These are phyloP conservation scores for Serripes groenlandicus DNA, from an alignment of 2,888 invertebrate species.

Conservation along the genomic window DNA sequence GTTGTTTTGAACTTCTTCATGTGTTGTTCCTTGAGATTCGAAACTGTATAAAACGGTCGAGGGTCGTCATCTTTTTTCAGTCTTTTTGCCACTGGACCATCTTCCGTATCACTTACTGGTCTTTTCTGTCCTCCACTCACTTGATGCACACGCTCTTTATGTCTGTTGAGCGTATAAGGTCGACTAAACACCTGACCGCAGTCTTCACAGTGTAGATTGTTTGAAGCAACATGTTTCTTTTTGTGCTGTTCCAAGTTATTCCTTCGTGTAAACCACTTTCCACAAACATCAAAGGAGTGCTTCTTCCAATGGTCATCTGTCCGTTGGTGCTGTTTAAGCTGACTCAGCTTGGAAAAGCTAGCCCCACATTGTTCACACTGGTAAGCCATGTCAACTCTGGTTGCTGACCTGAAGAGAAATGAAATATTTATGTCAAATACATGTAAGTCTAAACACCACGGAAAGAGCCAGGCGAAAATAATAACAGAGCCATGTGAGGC, in stretches of 20 bases:
- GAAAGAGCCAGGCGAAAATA: conserved; percentile 16
- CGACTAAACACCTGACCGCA: conserved; percentile 10
- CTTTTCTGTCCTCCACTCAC: conserved; percentile 11
- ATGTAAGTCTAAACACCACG: too few species aligned
- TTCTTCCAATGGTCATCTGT: conserved; percentile 27
- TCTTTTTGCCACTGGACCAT: neutral
- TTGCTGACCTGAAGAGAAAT: too few species aligned
- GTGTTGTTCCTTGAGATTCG: conserved; percentile 37
- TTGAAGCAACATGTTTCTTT: neutral
- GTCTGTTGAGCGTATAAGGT: neutral
- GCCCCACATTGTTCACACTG: conserved; percentile 16
- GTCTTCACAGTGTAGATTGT: conserved; percentile 13
- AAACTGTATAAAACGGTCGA: conserved; percentile 27
- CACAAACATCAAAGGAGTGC: conserved; percentile 12
- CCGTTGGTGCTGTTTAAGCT: conserved; percentile 9
- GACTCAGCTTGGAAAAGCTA: conserved; percentile 19
- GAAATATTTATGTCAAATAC: too few species aligned
- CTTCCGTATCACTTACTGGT: neutral
- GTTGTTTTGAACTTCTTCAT: conserved; percentile 48
- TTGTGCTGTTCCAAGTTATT: conserved; percentile 16
- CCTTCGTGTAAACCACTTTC: conserved; percentile 23
- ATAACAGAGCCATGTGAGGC: too few species aligned
- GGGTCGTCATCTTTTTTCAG: conserved; percentile 31
- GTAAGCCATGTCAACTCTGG: conserved; percentile 7
- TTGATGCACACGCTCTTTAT: conserved; percentile 3